Evolutionary conservation across 2,797 vertebrate genomes (phyloP), one percentile per base, ranked within the genome.

Genomic region (Anguilla anguilla): DNA sequence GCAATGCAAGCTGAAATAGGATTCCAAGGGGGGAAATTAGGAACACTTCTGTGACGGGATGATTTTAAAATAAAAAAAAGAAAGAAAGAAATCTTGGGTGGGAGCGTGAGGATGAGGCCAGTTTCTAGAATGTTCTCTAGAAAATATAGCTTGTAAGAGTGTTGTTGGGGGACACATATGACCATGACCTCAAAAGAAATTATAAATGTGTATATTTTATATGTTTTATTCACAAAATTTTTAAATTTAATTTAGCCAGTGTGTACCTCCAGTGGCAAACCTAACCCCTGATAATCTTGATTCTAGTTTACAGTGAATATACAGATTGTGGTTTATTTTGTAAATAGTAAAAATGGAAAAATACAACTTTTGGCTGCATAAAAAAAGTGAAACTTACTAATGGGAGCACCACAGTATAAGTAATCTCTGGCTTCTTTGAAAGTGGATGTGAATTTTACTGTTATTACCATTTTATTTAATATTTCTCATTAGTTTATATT

Each of bases 401-500:
- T 91, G 91, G 90, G 93, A 89, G 90, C 90, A 91, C 83, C 53
- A 2, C 55, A 4, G 86, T 87, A 88, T 88, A 86, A 85, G 88
- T 91, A 89, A 83, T 92, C 92, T 93, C 90, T 90, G 88, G 92
- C 92, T 93, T 92, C 86, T 89, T 91, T 89, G 88, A 90, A 89
- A 90, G 85, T 89, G 87, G 91, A 92, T 91, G 92, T 87, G 79
- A 89, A 86, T 91, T 87, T 87, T 89, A 91, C 90, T 94, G 85
- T 92, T 93, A 81, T 87, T 83, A 67, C n/a, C 3, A 39, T 95
- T 93, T 92, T 91, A 90, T 92, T 92, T 93, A 89, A 92, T 91
- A 91, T 91, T 87, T 90, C 92, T 93, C 91, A 94, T 93, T 92
- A 93, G 93, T 86, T 96, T 96, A 95, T 95, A 96, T 95, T 96